Evolutionary conservation across 2,888 invertebrate species (phyloP), one percentile per base, ranked within the genome.

Genomic region (Pheosia gnoma): DNA sequence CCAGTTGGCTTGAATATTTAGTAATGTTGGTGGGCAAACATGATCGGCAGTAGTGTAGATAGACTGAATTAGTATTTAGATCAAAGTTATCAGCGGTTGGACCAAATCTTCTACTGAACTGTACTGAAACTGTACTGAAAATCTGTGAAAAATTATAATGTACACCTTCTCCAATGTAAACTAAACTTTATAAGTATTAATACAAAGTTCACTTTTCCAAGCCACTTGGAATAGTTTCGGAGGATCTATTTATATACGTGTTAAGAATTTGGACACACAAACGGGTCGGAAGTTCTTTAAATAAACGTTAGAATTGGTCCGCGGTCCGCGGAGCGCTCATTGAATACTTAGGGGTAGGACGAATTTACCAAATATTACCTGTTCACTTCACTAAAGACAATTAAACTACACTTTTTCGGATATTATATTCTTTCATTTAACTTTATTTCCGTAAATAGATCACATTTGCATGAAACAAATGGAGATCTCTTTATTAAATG

Each of bases 221-320:
- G 11, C 37, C 36, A 4, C 5, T 11, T 36, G 36, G 36, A 62
- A 56, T 59, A 59, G 51, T 62, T 45, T 55, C 13, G 51, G 13
- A 13, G 39, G 10, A 9, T 59, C 66, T 73, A 71, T 73, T 68
- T 65, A 62, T 70, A 68, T 53, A 53, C 47, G 62, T 52, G 60
- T 66, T 58, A 68, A 71, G 73, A 71, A 71, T 71, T 73, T 73
- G 63, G 69, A 62, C 65, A 62, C 67, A 59, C 43, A 58, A 62
- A 59, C 59, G 62, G 68, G 71, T 63, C 68, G 71, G 73, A 72
- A 72, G 72, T 65, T 64, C 64, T 66, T 38, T 47, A 62, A 61
- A 71, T 75, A 72, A 61, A 62, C 11, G 36, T 45, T 45, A 45
- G 45, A 45, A 57, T 57, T 43, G 36, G 45, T 45, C 36, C 57